phyloP scores from a whole-genome alignment of 2,113 vertebrate genomes.

The Azemiops feae region DNA sequence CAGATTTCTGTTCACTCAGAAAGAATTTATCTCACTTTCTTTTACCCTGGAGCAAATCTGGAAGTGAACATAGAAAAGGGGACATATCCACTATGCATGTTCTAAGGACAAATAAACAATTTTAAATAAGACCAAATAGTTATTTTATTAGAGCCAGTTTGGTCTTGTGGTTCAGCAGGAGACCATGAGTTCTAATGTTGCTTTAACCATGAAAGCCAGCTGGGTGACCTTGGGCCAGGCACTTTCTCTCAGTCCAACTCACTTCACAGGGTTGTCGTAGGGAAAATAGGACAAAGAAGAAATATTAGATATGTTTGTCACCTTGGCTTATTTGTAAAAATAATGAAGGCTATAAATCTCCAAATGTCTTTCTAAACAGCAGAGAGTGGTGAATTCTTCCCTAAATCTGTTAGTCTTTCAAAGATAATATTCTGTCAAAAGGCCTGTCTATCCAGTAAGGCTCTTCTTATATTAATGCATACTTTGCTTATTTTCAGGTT shows the following conservation, averaged over 20 bases:
- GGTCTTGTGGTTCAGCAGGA: neutral
- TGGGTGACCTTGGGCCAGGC: too few species aligned
- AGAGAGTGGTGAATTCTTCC: neutral
- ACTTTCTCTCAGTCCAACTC: neutral
- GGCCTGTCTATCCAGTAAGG: neutral
- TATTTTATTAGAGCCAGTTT: neutral
- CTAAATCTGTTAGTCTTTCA: neutral
- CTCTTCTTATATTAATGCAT: neutral
- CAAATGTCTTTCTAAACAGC: neutral
- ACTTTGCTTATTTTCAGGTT: slow-evolving; percentile 61
- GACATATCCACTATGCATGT: neutral
- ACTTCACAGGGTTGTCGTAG: neutral
- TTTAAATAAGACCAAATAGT: neutral
- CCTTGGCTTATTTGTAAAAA: neutral
- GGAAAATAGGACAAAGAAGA: neutral
- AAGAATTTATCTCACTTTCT: neutral
- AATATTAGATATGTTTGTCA: neutral
- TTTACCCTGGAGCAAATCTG: neutral
- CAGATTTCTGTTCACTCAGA: neutral
- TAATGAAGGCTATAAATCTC: neutral
- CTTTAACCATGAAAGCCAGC: neutral
- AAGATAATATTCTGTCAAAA: neutral
- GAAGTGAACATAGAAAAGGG: neutral
- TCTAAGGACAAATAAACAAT: neutral
- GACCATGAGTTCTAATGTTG: neutral